Conservation (phyloP, 2,797 vertebrate species). For the Schizothorax lantsangensis region DNA sequence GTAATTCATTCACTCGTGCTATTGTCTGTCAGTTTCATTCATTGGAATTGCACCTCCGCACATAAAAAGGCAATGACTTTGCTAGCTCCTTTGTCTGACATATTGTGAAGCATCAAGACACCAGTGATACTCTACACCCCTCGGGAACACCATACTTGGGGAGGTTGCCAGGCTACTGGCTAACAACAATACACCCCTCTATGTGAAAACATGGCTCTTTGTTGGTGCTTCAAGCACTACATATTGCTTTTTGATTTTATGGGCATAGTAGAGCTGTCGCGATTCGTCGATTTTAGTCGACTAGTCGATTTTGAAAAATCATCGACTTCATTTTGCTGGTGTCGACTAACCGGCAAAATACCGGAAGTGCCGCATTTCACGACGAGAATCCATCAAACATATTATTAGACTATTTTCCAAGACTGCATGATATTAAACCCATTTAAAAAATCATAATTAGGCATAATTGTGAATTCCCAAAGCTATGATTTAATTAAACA, state of each 20-base stretch:
- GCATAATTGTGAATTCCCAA: too few relatives aligned
- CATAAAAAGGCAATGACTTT: slow-evolving; percentile 4
- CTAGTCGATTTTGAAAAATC: too few relatives aligned
- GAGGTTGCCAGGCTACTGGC: slow-evolving; percentile 28
- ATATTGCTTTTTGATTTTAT: neutral
- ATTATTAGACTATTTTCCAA: too few relatives aligned
- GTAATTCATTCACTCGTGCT: neutral
- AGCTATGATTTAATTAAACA: too few relatives aligned
- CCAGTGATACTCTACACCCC: slow-evolving; percentile 30
- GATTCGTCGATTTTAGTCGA: too few relatives aligned
- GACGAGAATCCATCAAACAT: too few relatives aligned
- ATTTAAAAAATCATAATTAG: too few relatives aligned
- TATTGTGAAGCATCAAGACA: slow-evolving; percentile 28
- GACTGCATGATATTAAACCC: too few relatives aligned
- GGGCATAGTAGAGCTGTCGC: too few relatives aligned
- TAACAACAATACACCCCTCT: neutral
- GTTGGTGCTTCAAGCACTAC: neutral
- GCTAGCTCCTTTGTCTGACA: slow-evolving; percentile 15
- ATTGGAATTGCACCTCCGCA: neutral
- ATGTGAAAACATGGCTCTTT: neutral
- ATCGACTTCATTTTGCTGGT: too few relatives aligned
- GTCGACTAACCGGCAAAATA: too few relatives aligned
- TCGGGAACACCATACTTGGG: neutral
- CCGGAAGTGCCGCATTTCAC: too few relatives aligned
- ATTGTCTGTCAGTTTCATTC: neutral